Conservation (phyloP, 2,797 vertebrate species). For the Rhincodon typus region DNA sequence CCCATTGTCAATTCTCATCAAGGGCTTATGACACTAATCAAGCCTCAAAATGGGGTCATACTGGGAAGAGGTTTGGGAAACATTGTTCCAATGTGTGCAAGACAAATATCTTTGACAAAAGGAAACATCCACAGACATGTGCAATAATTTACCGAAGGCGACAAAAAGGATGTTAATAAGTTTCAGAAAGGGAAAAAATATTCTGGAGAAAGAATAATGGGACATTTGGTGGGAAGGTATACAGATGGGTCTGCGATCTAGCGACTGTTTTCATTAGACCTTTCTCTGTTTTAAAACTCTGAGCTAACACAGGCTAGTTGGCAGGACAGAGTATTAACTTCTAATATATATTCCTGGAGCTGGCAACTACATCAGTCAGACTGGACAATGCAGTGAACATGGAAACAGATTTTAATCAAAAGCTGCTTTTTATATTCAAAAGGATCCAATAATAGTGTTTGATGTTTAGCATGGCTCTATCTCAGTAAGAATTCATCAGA, state of each 20-base stretch:
- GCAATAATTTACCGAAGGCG: neutral
- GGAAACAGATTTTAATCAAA: neutral
- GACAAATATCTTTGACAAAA: too few relatives aligned
- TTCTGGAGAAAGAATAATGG: neutral
- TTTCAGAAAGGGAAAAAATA: neutral
- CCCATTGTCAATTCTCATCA: too few relatives aligned
- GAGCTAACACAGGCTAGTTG: neutral
- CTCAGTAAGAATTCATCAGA: conserved; percentile 30
- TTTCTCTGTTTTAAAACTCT: neutral
- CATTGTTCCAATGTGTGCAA: too few relatives aligned
- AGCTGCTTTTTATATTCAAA: conserved; percentile 1
- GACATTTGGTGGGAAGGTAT: neutral
- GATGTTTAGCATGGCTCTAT: neutral
- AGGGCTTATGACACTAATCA: too few relatives aligned
- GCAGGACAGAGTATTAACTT: neutral
- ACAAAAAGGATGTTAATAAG: neutral
- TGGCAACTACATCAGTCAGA: neutral
- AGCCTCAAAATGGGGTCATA: too few relatives aligned
- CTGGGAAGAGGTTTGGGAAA: too few relatives aligned
- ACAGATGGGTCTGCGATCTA: neutral
- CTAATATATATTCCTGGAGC: neutral
- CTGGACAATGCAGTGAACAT: neutral
- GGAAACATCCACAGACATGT: neutral
- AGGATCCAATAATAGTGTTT: neutral
- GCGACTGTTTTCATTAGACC: neutral